Evolutionary conservation across 1,140 invertebrate genomes (phyloP), one percentile per base, ranked within the genome.

Genomic region (Drosophila punjabiensis): DNA sequence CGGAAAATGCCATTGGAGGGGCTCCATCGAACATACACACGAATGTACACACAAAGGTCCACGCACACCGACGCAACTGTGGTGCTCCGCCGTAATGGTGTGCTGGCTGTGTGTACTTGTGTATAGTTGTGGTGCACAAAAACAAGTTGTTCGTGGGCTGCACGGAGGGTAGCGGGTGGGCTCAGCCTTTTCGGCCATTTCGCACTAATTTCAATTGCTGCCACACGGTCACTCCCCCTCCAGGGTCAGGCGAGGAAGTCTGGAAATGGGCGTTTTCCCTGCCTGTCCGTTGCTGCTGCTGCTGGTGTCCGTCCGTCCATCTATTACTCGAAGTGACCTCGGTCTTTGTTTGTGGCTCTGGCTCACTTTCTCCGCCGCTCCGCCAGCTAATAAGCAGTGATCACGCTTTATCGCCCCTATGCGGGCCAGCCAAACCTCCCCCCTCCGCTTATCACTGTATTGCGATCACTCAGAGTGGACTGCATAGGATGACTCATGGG

Each of bases 251-350:
- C 47, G n/a, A n/a, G 20, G 24, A 39, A 14, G 14, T 43, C 9
- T 37, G 64, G 78, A 89, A 84, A 84, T 88, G 85, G 85, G 85
- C 85, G 85, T 88, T 79, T 87, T 89, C 78, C 14, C 67, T 65
- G 41, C n/a, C n/a, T 1, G 18, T 20, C 24, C 10, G 18, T 11
- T 6, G 30, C 24, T 18, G 33, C 24, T 18, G 33, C 20, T 76
- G 28, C n/a, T 52, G 37, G 35, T 70, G 18, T 62, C 16, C 37
- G 18, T 62, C 16, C 37, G 30, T n/a, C 7, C 43, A 30, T 62
- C 39, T 50, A 53, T 50, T 66, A 35, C 41, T 55, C 24, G 9
- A 35, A 43, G 50, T 59, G 62, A 47, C 67, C 66, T 78, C 67
- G 77, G 77, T 77, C 60, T 68, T 79, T 67, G 70, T 67, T 63